A percentile compares a stretch with the other conserved stretches of the same genome.
These are phyloP conservation scores for Nyctibius grandis DNA, from an alignment of 2,797 vertebrate genomes.

Conservation along the genomic window DNA sequence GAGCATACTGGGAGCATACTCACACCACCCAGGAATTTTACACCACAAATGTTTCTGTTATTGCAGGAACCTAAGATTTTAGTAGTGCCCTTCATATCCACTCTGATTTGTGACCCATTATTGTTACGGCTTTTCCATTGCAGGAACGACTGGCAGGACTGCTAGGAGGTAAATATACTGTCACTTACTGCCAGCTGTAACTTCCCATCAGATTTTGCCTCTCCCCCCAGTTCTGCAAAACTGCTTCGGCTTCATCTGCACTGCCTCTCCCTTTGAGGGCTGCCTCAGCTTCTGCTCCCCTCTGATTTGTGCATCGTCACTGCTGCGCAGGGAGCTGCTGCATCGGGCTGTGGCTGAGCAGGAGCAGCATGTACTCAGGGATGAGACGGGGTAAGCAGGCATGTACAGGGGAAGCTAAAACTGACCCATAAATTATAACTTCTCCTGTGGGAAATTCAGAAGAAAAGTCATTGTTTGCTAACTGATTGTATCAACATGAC, in stretches of 20 bases:
- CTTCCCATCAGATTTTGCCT: background rate
- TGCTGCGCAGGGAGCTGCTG: background rate
- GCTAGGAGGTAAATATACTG: background rate
- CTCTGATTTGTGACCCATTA: background rate
- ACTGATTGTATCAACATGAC: background rate
- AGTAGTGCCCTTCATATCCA: background rate
- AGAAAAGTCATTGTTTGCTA: background rate
- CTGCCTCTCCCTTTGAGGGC: background rate
- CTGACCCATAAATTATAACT: background rate
- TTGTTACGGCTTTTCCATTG: background rate
- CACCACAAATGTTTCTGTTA: background rate
- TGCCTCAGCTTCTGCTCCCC: background rate
- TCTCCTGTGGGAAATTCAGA: background rate
- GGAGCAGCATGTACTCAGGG: background rate
- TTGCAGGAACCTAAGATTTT: background rate
- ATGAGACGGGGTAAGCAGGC: background rate
- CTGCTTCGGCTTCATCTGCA: background rate
- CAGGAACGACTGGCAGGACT: background rate
- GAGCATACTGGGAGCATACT: background rate
- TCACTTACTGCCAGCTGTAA: background rate
- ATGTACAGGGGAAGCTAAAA: background rate
- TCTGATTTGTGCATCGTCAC: accelerated
- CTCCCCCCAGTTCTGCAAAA: background rate
- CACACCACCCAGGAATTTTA: background rate
- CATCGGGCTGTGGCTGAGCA: background rate